Percentiles rank a stretch among this genome's conserved stretches.
These are phyloP conservation scores for Augochlorella aurata DNA, from an alignment of 2,888 invertebrate genomes.

Conservation along the genomic window DNA sequence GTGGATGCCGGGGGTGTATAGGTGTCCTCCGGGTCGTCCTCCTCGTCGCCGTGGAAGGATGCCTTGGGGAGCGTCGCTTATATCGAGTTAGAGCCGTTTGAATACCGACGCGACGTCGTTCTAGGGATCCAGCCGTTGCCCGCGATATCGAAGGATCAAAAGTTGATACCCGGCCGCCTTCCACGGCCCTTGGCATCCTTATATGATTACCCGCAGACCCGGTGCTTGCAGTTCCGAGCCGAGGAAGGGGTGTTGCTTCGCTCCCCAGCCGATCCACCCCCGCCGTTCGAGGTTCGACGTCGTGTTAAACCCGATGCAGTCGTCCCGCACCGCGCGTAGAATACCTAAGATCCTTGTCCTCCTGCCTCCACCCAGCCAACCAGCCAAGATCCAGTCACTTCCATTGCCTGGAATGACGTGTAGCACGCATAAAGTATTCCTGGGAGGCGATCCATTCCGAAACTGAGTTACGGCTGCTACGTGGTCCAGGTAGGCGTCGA, in stretches of 20 bases:
- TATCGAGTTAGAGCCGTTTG: conserved; percentile 81
- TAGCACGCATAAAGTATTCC: conserved; percentile 80
- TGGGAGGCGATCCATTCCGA: conserved; percentile 76
- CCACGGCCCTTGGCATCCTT: conserved; percentile 66
- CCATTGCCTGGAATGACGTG: conserved; percentile 59
- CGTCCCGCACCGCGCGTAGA: conserved; percentile 71
- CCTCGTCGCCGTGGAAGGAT: conserved; percentile 61
- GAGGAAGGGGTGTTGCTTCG: conserved; percentile 45
- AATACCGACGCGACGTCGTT: conserved; percentile 73
- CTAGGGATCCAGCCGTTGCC: conserved; percentile 30
- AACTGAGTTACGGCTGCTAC: conserved; percentile 79
- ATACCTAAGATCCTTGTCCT: conserved; percentile 74
- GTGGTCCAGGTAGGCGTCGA: conserved; percentile 70
- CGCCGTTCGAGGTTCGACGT: conserved; percentile 29
- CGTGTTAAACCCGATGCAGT: conserved; percentile 62
- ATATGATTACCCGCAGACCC: conserved; percentile 77
- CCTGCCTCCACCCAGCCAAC: conserved; percentile 6
- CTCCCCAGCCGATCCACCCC: conserved; percentile 26
- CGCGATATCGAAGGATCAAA: conserved; percentile 74
- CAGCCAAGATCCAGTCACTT: conserved; percentile 12
- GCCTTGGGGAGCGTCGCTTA: conserved; percentile 78
- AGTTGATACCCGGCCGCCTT: conserved; percentile 72
- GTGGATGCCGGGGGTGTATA: conserved; percentile 32
- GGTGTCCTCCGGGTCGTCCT: conserved; percentile 61
- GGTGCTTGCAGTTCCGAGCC: conserved; percentile 45